phyloP scores from a whole-genome alignment of 2,888 invertebrate genomes.

The Hydrotaea diabolus region DNA sequence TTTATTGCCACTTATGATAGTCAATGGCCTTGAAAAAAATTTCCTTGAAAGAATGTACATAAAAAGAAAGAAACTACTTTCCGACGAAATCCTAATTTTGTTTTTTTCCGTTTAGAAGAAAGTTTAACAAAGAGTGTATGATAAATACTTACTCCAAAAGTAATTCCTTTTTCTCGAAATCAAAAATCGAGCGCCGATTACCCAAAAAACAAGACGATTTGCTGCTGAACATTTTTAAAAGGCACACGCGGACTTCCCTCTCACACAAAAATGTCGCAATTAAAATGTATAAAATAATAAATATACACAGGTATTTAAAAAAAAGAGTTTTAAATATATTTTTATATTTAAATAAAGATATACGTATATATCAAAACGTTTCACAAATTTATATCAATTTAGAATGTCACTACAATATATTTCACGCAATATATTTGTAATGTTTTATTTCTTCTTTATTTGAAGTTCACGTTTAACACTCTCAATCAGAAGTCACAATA shows the following conservation, averaged over 20 bases:
- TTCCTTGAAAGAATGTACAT: too few relatives aligned
- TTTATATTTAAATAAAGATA: conserved; percentile 28
- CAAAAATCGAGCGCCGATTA: conserved; percentile 79
- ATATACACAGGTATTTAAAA: conserved; percentile 42
- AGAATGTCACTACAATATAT: conserved; percentile 38
- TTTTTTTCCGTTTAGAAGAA: too few relatives aligned
- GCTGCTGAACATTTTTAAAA: conserved; percentile 73
- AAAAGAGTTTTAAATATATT: conserved; percentile 9
- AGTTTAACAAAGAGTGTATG: too few relatives aligned
- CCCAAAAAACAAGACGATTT: conserved; percentile 76
- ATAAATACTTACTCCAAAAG: conserved; percentile 78
- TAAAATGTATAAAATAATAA: conserved; percentile 32
- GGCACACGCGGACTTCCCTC: conserved; percentile 27
- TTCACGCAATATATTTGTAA: conserved; percentile 40
- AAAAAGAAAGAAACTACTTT: too few relatives aligned
- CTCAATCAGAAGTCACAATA: conserved; percentile 48
- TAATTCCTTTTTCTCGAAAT: conserved; percentile 78
- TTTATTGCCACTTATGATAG: too few relatives aligned
- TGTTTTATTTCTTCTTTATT: neutral
- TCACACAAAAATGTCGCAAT: conserved; percentile 28
- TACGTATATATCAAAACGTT: conserved; percentile 37
- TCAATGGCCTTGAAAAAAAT: too few relatives aligned
- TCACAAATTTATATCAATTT: conserved; percentile 30
- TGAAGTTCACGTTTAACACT: conserved; percentile 53
- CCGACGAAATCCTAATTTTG: too few relatives aligned